Evolutionary conservation across 2,888 invertebrate species (phyloP), one percentile per base, ranked within the genome.

Genomic region (Abrostola triplasia): DNA sequence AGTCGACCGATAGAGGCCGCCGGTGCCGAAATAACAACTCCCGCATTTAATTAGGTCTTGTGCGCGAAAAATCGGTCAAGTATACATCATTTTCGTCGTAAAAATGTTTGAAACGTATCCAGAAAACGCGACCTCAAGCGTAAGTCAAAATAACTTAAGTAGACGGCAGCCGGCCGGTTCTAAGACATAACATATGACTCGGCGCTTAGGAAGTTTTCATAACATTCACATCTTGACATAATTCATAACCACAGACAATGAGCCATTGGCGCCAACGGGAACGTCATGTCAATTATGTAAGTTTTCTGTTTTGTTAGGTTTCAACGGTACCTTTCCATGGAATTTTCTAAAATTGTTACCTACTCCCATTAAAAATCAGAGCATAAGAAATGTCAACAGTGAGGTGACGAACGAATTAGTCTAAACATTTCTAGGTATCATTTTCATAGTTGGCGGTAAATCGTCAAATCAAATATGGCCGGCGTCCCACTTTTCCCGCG

Each of bases 401-500:
- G 24, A 37, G 12, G 24, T 44, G 53, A 24, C 42, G 35, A 41
- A 57, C 13, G 67, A 64, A 70, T 70, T 59, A 53, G 51, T 60
- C 49, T 47, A 66, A 65, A 62, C 65, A 73, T 67, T 73, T 70
- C 68, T 72, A 72, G 44, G 44, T 47, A 24, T 47, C 61, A 63
- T 72, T 73, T 83, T 76, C 77, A 80, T 84, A 84, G 80, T 74
- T 77, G 84, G 79, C 83, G 80, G 84, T 82, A 87, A 86, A 91
- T 85, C 91, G 88, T 89, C 90, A 90, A 89, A 89, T 90, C 85
- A 88, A 92, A 93, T 81, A 92, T 92, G 93, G 92, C 93, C 81
- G 85, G 59, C 87, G 94, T 84, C 94, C 93, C 86, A 94, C 94
- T 93, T 94, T 93, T 94, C 91, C 92, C 92, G 90, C 90, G 90